Evolutionary conservation across 2,113 vertebrate genomes (phyloP).

Genomic region (Apistogramma diplotaenia): DNA sequence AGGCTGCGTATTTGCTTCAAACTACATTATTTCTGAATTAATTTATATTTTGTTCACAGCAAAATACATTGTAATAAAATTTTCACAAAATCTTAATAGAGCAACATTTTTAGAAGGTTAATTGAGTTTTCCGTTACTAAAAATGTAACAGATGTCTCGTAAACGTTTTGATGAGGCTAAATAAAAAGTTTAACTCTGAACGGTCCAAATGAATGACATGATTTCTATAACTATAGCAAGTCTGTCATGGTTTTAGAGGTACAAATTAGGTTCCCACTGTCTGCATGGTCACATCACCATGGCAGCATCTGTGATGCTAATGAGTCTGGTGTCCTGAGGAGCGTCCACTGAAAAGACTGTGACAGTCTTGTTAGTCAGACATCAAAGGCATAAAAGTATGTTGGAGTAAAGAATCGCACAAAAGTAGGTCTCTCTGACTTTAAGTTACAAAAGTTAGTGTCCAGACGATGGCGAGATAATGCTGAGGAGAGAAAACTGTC

Average conservation of each 20-base stretch:
- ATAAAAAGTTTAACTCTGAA: too few species aligned
- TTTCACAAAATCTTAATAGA: too few species aligned
- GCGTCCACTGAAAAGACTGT: neutral
- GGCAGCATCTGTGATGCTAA: conserved; percentile 25
- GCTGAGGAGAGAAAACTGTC: conserved; percentile 16
- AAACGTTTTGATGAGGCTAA: too few species aligned
- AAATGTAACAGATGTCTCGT: too few species aligned
- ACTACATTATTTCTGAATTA: too few species aligned
- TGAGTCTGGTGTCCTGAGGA: conserved; percentile 33
- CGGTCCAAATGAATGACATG: neutral
- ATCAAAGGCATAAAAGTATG: conserved; percentile 7
- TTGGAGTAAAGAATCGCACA: neutral
- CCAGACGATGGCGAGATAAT: neutral
- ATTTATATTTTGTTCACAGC: too few species aligned
- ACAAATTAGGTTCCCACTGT: neutral
- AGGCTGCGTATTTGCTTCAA: too few species aligned
- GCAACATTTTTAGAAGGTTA: too few species aligned
- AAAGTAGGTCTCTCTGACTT: neutral
- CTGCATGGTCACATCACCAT: neutral
- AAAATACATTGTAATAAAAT: too few species aligned
- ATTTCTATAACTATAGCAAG: neutral
- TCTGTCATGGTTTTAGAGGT: neutral
- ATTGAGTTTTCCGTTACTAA: too few species aligned
- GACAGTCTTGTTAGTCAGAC: conserved; percentile 42
- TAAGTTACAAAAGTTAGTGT: neutral